phyloP scores from a whole-genome alignment of 2,888 invertebrate genomes.

The Creontiades dilutus region DNA sequence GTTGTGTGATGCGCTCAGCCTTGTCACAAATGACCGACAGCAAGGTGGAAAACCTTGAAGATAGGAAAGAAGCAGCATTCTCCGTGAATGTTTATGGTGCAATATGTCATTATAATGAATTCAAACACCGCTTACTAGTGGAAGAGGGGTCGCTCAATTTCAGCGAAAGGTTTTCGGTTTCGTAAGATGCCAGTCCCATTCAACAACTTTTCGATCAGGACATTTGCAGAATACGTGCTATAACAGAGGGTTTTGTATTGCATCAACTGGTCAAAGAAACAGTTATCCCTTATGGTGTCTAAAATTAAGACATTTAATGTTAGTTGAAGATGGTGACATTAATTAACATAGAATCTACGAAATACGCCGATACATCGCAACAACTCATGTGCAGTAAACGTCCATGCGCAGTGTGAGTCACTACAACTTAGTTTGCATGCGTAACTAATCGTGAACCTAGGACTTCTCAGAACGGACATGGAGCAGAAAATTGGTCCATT shows the following conservation, averaged over 20 bases:
- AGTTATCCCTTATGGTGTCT: neutral
- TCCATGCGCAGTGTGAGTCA: too few species aligned
- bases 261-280: neutral
- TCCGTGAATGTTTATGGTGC: conserved; percentile 34
- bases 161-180: neutral
- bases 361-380: too few species aligned
- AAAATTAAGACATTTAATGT: neutral
- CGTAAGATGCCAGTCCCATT: conserved; percentile 4
- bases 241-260: neutral
- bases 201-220: neutral
- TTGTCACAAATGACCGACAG: conserved; percentile 44
- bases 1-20: conserved; percentile 39
- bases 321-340: neutral
- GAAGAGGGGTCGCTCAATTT: conserved; percentile 28
- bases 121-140: neutral
- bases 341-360: too few species aligned
- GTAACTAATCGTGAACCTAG: too few species aligned
- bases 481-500: too few species aligned
- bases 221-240: neutral
- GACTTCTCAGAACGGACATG: too few species aligned
- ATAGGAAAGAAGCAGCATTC: neutral
- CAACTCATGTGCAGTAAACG: too few species aligned
- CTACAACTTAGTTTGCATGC: too few species aligned
- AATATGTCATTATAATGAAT: conserved; percentile 36
- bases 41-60: conserved; percentile 21